Evolutionary conservation across 2,888 invertebrate species (phyloP).

Genomic region (Apotomis turbidana): DNA sequence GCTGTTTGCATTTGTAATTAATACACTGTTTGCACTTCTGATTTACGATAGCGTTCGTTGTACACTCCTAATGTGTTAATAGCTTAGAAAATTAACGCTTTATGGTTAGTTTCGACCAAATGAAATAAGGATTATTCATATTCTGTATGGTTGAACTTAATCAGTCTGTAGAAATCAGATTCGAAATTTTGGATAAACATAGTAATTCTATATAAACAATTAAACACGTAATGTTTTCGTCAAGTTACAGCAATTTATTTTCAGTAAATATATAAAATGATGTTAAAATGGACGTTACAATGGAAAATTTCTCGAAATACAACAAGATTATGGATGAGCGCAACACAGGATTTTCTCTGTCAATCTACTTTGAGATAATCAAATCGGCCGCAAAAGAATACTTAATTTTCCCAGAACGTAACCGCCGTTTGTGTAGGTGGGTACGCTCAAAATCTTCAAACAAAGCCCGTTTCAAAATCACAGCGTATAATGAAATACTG

Average conservation of each 20-base stretch:
- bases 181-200: too few species aligned
- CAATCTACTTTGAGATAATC: conserved; percentile 39
- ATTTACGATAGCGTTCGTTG: conserved; percentile 79
- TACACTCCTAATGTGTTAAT: conserved; percentile 80
- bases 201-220: too few species aligned
- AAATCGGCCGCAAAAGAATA: conserved; percentile 42
- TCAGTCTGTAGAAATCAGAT: neutral
- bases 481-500: conserved; percentile 64
- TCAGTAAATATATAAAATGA: too few species aligned
- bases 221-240: too few species aligned
- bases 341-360: conserved; percentile 33
- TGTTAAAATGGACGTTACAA: too few species aligned
- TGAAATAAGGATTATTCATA: neutral
- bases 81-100: conserved; percentile 73
- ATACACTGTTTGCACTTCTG: conserved; percentile 82
- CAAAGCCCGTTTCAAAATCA: conserved; percentile 54
- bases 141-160: neutral
- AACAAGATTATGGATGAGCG: conserved; percentile 19
- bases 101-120: conserved; percentile 1
- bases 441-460: conserved; percentile 44
- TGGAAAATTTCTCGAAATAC: conserved; percentile 8
- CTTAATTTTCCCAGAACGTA: conserved; percentile 38
- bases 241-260: too few species aligned
- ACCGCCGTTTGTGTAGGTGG: conserved; percentile 33
- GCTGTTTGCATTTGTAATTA: conserved; percentile 84